phyloP scores from a whole-genome alignment of 1,140 invertebrate genomes.

The Melipona quadrifasciata region DNA sequence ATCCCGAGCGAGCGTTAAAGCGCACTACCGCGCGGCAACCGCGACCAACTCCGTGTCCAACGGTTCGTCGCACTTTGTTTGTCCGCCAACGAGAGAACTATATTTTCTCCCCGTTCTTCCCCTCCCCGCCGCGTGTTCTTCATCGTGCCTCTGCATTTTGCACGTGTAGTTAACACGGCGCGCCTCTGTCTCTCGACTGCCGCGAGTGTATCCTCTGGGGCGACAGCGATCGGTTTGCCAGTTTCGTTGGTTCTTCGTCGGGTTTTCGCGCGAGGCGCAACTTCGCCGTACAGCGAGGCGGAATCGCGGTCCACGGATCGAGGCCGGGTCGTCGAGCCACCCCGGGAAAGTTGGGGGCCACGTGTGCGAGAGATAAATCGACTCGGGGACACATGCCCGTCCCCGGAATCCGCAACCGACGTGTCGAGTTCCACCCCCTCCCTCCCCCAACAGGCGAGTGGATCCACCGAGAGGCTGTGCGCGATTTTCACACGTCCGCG shows the following conservation, averaged over 20 bases:
- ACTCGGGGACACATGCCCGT: constrained; percentile 30
- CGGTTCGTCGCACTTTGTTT: constrained; percentile 2
- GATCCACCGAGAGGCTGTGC: background rate
- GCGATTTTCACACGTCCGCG: constrained; percentile 23
- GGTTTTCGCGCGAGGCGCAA: background rate
- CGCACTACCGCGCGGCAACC: constrained; percentile 2
- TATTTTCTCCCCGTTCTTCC: background rate
- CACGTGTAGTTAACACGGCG: no score
- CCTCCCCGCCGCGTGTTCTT: background rate
- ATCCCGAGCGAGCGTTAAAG: constrained; percentile 15
- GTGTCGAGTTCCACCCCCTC: constrained; percentile 20
- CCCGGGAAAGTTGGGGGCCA: constrained; percentile 29
- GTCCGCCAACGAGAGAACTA: background rate
- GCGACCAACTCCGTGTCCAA: constrained; percentile 4
- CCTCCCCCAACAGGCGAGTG: background rate
- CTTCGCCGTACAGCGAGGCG: constrained; percentile 1
- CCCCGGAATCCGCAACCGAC: constrained; percentile 44
- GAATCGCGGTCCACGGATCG: constrained; percentile 14
- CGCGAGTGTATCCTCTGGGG: background rate
- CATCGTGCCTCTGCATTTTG: no score
- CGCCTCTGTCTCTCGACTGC: background rate
- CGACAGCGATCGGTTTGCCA: background rate
- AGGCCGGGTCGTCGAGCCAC: no score
- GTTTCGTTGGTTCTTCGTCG: background rate
- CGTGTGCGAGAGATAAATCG: constrained; percentile 50